A percentile compares a stretch with the other conserved stretches of the same genome.
phyloP scores from a whole-genome alignment of 2,113 vertebrate species.

The Rhea americana region DNA sequence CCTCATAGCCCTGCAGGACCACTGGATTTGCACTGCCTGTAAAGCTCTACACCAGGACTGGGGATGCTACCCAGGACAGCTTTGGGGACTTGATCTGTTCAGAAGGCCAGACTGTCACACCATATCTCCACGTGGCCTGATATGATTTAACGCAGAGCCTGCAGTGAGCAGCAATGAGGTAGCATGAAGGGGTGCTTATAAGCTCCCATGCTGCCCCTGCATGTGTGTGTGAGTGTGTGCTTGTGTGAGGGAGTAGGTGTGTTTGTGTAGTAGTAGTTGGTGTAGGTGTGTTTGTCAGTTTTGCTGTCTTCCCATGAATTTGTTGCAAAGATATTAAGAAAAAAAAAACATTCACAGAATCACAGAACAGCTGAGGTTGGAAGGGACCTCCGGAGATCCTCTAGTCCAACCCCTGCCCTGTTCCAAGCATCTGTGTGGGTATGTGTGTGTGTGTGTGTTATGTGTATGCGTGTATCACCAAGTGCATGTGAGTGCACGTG shows the following conservation, averaged over 20 bases:
- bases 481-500: accelerated
- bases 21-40: neutral
- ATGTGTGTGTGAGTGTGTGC: too few relatives aligned
- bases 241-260: too few relatives aligned
- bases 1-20: accelerated
- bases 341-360: neutral
- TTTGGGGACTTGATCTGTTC: accelerated
- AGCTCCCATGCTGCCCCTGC: too few relatives aligned
- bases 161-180: too few relatives aligned
- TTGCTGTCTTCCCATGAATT: neutral
- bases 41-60: neutral
- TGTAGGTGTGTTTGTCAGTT: accelerated
- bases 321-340: neutral
- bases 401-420: neutral
- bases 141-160: accelerated
- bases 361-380: neutral
- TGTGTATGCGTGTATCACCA: neutral
- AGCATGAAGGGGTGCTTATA: too few relatives aligned
- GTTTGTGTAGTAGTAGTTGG: too few relatives aligned
- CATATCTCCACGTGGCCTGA: neutral
- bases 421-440: accelerated
- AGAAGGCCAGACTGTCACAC: neutral
- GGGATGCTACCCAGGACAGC: neutral
- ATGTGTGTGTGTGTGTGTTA: neutral
- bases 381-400: neutral